phyloP scores from a whole-genome alignment of 2,888 invertebrate species.

The Drosophila mayaguana region DNA sequence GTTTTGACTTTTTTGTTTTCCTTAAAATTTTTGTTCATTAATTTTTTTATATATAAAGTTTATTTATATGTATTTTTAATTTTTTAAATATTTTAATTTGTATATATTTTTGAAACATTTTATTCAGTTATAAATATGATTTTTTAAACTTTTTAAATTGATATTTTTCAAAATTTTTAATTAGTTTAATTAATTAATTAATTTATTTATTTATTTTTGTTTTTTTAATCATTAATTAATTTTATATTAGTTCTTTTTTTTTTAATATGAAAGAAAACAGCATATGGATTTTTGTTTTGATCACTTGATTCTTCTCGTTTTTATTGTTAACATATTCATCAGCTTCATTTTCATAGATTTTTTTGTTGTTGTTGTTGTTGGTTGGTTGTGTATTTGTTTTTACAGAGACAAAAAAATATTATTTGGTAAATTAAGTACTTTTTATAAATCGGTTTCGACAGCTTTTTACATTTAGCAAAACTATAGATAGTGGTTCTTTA shows the following conservation, averaged over 20 bases:
- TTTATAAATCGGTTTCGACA: constrained; percentile 77
- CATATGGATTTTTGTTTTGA: constrained; percentile 47
- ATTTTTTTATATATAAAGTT: too few species aligned
- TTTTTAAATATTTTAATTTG: too few species aligned
- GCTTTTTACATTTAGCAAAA: constrained; percentile 67
- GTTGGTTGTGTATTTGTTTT: constrained; percentile 42
- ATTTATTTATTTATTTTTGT: too few species aligned
- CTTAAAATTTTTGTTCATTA: too few species aligned
- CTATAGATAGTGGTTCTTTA: constrained; percentile 42
- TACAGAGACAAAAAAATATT: constrained; percentile 72
- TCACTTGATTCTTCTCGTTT: constrained; percentile 61
- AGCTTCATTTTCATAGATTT: constrained; percentile 55
- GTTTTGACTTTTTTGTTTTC: too few species aligned
- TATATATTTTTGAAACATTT: too few species aligned
- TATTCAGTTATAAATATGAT: too few species aligned
- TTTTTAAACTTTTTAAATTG: too few species aligned
- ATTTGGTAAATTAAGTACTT: constrained; percentile 81
- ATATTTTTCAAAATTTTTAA: too few species aligned
- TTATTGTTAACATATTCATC: constrained; percentile 60
- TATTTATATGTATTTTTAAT: too few species aligned
- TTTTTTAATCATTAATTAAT: too few species aligned
- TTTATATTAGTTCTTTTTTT: not conserved
- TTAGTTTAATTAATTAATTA: too few species aligned
- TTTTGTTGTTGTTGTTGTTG: constrained; percentile 27
- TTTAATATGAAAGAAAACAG: constrained; percentile 1